phyloP scores from a whole-genome alignment of 1,140 invertebrate genomes.

The Calephelis virginiensis region DNA sequence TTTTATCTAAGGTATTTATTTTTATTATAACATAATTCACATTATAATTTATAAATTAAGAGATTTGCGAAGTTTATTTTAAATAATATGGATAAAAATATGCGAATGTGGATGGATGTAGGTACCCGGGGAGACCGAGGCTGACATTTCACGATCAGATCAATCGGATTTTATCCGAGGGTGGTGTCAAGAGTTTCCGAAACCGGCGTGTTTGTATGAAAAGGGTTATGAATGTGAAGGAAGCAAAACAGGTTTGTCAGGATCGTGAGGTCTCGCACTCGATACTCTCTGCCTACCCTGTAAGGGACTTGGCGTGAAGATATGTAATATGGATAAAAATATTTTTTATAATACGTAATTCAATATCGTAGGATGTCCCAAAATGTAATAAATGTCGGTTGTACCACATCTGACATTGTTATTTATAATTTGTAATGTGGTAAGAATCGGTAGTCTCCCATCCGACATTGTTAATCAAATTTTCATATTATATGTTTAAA shows the following conservation, averaged over 20 bases:
- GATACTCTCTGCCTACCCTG: no score
- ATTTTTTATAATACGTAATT: no score
- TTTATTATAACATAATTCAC: slow-evolving; percentile 12
- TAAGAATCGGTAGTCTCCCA: not conserved
- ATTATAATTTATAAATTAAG: slow-evolving; percentile 5
- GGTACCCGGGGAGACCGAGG: no score
- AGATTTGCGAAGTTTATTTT: not conserved
- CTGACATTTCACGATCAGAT: no score
- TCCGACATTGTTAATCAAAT: slow-evolving; percentile 14
- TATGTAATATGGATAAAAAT: not conserved
- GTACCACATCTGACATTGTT: slow-evolving; percentile 5
- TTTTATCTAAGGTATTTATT: slow-evolving; percentile 14
- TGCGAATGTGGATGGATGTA: no score
- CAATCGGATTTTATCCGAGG: no score
- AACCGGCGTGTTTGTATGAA: no score
- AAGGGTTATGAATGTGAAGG: no score
- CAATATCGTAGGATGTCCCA: not conserved
- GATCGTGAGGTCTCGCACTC: no score
- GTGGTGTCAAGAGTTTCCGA: no score
- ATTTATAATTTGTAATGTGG: slow-evolving; percentile 8
- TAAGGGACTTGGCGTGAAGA: no score
- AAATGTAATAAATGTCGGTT: slow-evolving; percentile 8
- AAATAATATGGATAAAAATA: not conserved
- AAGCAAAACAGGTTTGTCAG: no score
- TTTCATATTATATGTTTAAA: not conserved